These are phyloP conservation scores for Drosophila quadrilineata DNA, from an alignment of 1,140 invertebrate genomes.

Conservation along the genomic window DNA sequence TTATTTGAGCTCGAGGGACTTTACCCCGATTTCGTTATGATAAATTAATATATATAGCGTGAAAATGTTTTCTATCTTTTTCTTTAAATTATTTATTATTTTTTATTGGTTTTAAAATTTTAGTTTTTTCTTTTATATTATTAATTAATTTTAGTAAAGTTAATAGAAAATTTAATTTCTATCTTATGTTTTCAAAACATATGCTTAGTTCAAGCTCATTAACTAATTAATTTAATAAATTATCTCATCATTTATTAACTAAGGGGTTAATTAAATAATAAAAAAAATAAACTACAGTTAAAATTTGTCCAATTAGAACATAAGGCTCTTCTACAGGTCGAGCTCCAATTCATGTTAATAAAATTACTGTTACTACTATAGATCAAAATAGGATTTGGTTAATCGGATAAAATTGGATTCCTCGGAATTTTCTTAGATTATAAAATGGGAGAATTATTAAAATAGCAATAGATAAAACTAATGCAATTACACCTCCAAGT, in stretches of 20 bases:
- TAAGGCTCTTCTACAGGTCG: constrained; percentile 84
- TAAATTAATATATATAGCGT: constrained; percentile 81
- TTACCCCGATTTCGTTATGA: constrained; percentile 55
- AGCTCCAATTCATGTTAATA: constrained; percentile 86
- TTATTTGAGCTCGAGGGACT: constrained; percentile 49
- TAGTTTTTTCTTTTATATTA: constrained; percentile 45
- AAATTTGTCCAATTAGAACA: constrained; percentile 81
- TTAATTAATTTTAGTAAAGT: constrained; percentile 81
- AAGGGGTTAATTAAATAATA: constrained; percentile 4
- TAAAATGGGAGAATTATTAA: too few species aligned
- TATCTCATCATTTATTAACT: constrained; percentile 8
- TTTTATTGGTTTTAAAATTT: constrained; percentile 55
- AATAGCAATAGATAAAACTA: constrained; percentile 85
- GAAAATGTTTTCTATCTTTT: constrained; percentile 77
- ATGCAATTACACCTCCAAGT: constrained; percentile 86
- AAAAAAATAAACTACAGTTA: constrained; percentile 4
- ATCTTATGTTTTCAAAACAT: constrained; percentile 84
- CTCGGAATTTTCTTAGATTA: constrained; percentile 82
- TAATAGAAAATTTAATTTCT: constrained; percentile 83
- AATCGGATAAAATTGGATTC: constrained; percentile 83
- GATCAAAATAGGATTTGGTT: constrained; percentile 84
- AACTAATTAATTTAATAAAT: constrained; percentile 4
- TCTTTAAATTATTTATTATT: constrained; percentile 58
- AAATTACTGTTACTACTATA: constrained; percentile 82
- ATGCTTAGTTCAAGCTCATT: too few species aligned